phyloP scores from a whole-genome alignment of 1,140 invertebrate genomes.

The Hycleus cichorii region DNA sequence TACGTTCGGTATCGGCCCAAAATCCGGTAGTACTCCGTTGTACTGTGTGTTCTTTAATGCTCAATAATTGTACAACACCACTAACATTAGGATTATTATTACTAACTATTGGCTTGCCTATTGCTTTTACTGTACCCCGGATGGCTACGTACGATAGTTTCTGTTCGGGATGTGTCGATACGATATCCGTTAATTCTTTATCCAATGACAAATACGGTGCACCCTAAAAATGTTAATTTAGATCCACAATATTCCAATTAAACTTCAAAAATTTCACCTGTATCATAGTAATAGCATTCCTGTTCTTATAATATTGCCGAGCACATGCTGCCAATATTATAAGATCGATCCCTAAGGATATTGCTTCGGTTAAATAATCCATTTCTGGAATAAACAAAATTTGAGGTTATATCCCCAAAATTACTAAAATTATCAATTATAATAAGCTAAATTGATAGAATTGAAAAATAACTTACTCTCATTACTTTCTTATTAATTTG shows the following conservation, averaged over 20 bases:
- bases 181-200: constrained; percentile 49
- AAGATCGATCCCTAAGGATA: constrained; percentile 63
- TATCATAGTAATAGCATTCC: constrained; percentile 55
- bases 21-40: constrained; percentile 67
- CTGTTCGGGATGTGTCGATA: constrained; percentile 51
- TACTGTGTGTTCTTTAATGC: constrained; percentile 68
- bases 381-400: constrained; percentile 28
- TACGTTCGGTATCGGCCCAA: constrained; percentile 68
- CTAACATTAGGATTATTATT: constrained; percentile 58
- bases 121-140: constrained; percentile 60
- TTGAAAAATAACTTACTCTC: no score
- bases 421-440: no score
- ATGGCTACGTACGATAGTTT: constrained; percentile 65
- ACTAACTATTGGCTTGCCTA: constrained; percentile 63
- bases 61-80: constrained; percentile 64
- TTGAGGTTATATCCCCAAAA: no score
- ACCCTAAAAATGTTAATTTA: constrained; percentile 42
- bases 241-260: no score
- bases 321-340: constrained; percentile 62
- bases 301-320: constrained; percentile 61
- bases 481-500: no score
- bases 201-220: constrained; percentile 61
- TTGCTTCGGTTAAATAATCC: constrained; percentile 54
- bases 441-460: no score
- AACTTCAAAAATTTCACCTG: constrained; percentile 46